Percentiles rank a stretch among this genome's conserved stretches.
phyloP scores from a whole-genome alignment of 2,797 vertebrate genomes.

The Rhincodon typus region DNA sequence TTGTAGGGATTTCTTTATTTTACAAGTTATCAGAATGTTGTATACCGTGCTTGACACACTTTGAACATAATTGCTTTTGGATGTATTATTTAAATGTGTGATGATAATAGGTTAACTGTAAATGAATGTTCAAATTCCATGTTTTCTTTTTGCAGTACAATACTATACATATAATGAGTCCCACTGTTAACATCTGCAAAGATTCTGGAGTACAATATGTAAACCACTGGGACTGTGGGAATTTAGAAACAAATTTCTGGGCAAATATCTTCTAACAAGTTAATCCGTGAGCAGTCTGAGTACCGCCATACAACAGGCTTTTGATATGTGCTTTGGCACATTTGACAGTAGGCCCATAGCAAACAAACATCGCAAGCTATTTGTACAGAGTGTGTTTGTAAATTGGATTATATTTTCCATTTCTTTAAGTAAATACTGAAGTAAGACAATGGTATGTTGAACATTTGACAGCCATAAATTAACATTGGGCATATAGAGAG shows the following conservation, averaged over 20 bases:
- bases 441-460: too few species aligned
- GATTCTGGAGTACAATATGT: background rate
- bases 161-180: background rate
- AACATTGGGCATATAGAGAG: background rate
- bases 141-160: background rate
- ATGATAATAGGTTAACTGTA: too few species aligned
- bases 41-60: background rate
- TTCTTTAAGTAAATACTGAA: background rate
- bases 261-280: background rate
- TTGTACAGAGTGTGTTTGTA: background rate
- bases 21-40: background rate
- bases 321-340: background rate
- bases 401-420: background rate
- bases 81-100: too few species aligned
- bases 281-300: background rate
- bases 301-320: background rate
- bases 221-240: background rate
- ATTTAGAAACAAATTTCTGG: background rate
- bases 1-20: background rate
- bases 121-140: constrained; percentile 5
- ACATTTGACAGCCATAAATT: background rate
- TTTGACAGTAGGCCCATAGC: background rate
- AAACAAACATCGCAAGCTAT: background rate
- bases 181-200: background rate
- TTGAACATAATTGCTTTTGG: constrained; percentile 24